Evolutionary conservation across 2,888 invertebrate genomes (phyloP).

Genomic region (Tanytarsus gracilentus): DNA sequence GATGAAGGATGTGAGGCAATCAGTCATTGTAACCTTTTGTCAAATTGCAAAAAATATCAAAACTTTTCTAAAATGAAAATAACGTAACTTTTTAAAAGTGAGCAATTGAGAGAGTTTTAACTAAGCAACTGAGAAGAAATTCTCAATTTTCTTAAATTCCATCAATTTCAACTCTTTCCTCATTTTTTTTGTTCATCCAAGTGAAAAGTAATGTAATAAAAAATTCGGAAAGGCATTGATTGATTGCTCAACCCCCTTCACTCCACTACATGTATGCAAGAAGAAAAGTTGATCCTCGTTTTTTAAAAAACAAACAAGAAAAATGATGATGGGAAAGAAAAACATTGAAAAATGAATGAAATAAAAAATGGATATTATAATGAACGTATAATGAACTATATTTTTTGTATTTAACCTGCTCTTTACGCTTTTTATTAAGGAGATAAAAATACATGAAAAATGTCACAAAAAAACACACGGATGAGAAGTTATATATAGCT

Average conservation of each 20-base stretch:
- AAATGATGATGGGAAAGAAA: background rate
- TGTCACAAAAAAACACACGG: slow-evolving; percentile 18
- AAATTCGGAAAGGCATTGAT: background rate
- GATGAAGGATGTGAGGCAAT: too few relatives aligned
- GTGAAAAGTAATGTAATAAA: background rate
- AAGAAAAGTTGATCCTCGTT: slow-evolving; percentile 15
- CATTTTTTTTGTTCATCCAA: background rate
- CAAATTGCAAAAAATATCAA: too few relatives aligned
- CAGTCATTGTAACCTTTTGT: too few relatives aligned
- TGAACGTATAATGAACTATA: slow-evolving; percentile 26
- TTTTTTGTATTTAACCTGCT: slow-evolving; percentile 29
- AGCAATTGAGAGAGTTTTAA: too few relatives aligned
- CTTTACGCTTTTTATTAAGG: slow-evolving; percentile 27
- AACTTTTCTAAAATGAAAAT: too few relatives aligned
- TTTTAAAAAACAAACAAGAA: background rate
- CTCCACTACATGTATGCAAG: background rate
- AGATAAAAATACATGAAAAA: slow-evolving; percentile 8
- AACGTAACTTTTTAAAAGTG: too few relatives aligned
- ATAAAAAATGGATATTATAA: slow-evolving; percentile 23
- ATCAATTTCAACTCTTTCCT: slow-evolving; percentile 4
- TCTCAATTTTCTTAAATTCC: too few relatives aligned
- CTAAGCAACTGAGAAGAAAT: too few relatives aligned
- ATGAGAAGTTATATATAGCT: slow-evolving; percentile 25
- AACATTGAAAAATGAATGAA: background rate
- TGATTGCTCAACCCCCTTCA: too few relatives aligned